Conservation (phyloP, 2,797 vertebrate species). For the Morus bassanus region DNA sequence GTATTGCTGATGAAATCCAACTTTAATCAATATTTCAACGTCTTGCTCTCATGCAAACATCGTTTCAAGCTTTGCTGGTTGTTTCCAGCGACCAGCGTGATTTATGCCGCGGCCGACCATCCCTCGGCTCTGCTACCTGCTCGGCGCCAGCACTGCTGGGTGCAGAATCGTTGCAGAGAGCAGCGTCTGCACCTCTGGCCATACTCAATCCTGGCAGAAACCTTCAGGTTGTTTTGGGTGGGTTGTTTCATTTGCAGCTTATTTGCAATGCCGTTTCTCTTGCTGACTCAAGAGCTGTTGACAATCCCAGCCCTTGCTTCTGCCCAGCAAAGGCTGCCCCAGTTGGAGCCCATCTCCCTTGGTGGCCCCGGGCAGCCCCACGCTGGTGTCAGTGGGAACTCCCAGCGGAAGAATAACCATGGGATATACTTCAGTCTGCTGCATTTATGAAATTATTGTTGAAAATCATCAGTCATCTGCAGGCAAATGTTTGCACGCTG, state of each 20-base stretch:
- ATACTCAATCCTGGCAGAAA: background rate
- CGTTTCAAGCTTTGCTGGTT: background rate
- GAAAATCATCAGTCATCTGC: background rate
- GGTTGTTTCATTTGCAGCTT: background rate
- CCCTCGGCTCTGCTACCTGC: background rate
- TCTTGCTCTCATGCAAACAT: background rate
- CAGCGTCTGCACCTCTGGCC: background rate
- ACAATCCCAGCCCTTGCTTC: background rate
- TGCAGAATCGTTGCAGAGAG: background rate
- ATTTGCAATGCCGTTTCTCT: background rate
- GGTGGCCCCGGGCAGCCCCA: background rate
- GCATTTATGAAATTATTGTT: constrained; percentile 4
- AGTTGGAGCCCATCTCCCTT: background rate
- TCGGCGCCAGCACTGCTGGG: accelerated
- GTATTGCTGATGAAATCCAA: background rate
- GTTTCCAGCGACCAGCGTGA: accelerated
- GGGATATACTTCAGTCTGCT: background rate
- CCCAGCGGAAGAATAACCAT: background rate
- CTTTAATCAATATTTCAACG: constrained; percentile 38
- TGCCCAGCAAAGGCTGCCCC: background rate
- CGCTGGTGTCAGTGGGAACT: background rate
- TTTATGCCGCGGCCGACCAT: accelerated
- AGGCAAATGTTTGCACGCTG: background rate
- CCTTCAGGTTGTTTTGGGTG: background rate
- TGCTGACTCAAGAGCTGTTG: background rate